These are phyloP conservation scores for Ephydatia muelleri DNA, from an alignment of 37 sponge, comb jelly and placozoan species.

Conservation along the genomic window DNA sequence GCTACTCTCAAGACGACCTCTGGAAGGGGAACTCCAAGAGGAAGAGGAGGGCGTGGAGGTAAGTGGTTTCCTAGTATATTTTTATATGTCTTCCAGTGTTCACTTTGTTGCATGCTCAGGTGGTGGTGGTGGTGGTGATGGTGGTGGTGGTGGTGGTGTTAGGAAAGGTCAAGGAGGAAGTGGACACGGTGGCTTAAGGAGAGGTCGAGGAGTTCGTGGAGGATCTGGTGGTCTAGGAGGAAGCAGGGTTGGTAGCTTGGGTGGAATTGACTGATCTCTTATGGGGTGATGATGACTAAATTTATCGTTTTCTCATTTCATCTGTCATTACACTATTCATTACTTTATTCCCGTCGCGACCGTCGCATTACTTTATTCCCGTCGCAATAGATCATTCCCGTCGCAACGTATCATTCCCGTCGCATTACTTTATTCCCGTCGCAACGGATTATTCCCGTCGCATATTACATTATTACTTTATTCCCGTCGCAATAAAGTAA, in stretches of 20 bases:
- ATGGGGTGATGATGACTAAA: conserved; percentile 25
- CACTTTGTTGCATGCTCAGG: neutral
- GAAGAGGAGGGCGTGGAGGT: conserved; percentile 26
- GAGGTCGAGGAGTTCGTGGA: neutral
- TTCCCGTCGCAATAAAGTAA: no score
- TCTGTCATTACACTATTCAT: no score
- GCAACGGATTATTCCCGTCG: no score
- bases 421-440: no score
- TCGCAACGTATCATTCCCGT: no score
- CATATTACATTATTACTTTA: no score
- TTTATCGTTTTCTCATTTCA: neutral
- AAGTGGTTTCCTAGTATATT: conserved; percentile 1
- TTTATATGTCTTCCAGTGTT: neutral
- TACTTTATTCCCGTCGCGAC: no score
- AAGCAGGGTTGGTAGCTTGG: conserved; percentile 42
- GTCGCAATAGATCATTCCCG: no score
- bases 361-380: no score
- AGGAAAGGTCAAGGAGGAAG: conserved; percentile 16
- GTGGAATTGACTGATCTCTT: conserved; percentile 57
- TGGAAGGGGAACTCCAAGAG: conserved; percentile 5
- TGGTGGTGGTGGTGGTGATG: conserved; percentile 15
- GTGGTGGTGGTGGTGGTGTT: conserved; percentile 55
- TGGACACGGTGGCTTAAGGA: conserved; percentile 19
- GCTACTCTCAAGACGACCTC: neutral
- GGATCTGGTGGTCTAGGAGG: conserved; percentile 25